These are phyloP conservation scores for Gastrophysa polygoni DNA, from an alignment of 2,888 invertebrate genomes.

Conservation along the genomic window DNA sequence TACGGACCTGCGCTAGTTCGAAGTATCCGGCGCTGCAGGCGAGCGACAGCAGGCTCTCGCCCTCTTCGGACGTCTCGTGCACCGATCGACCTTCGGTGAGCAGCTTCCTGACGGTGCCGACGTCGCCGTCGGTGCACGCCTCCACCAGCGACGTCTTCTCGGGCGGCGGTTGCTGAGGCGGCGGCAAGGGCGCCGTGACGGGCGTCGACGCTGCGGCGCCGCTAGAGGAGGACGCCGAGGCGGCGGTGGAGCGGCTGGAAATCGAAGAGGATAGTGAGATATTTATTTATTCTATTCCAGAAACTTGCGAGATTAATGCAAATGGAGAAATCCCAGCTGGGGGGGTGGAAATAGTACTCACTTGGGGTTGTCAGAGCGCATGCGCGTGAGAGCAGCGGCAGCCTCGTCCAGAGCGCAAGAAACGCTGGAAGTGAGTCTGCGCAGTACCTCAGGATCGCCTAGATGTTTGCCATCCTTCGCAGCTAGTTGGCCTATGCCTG, in stretches of 20 bases:
- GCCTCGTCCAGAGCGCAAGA: slow-evolving; percentile 96
- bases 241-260: slow-evolving; percentile 3
- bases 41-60: slow-evolving; percentile 92
- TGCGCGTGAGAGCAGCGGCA: slow-evolving; percentile 93
- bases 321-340: too few relatives aligned
- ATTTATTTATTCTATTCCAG: too few relatives aligned
- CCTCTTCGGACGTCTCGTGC: slow-evolving; percentile 97
- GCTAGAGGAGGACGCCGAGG: neutral
- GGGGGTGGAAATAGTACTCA: slow-evolving; percentile 26
- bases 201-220: neutral
- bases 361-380: slow-evolving; percentile 82
- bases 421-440: slow-evolving; percentile 81
- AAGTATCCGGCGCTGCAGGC: slow-evolving; percentile 98
- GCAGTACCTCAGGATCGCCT: slow-evolving; percentile 86
- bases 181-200: slow-evolving; percentile 5
- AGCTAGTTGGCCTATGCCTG: slow-evolving; percentile 82
- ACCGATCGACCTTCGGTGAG: slow-evolving; percentile 92
- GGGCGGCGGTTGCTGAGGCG: slow-evolving; percentile 22
- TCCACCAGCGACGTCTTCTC: slow-evolving; percentile 73
- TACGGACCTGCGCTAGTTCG: slow-evolving; percentile 88
- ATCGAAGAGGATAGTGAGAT: too few relatives aligned
- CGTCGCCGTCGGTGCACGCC: slow-evolving; percentile 94
- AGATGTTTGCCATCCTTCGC: slow-evolving; percentile 82
- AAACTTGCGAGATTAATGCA: too few relatives aligned
- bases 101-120: slow-evolving; percentile 88